A percentile compares a stretch with the other conserved stretches of the same genome.
These are phyloP conservation scores for Sceloporus tristichus DNA, from an alignment of 2,113 vertebrate genomes.

Conservation along the genomic window DNA sequence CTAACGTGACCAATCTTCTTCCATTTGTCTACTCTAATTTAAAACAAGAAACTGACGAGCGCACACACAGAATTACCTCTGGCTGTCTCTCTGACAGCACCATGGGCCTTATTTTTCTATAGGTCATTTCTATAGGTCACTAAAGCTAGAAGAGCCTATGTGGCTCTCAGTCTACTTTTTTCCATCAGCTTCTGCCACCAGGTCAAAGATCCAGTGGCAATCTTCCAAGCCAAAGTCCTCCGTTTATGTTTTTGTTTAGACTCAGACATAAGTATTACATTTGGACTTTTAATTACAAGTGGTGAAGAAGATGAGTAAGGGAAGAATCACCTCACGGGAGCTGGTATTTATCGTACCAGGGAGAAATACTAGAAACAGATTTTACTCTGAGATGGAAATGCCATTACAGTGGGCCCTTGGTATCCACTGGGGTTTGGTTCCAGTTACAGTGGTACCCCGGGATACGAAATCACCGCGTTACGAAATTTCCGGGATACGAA, in stretches of 20 bases:
- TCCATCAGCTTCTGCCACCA: too few species aligned
- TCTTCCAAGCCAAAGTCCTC: neutral
- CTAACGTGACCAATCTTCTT: too few species aligned
- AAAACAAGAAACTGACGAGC: too few species aligned
- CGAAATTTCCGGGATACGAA: too few species aligned
- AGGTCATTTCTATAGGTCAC: neutral
- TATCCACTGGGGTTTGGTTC: too few species aligned
- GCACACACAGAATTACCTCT: too few species aligned
- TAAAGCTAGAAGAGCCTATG: neutral
- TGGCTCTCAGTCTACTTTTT: neutral
- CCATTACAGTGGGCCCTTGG: neutral
- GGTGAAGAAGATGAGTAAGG: neutral
- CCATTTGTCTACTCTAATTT: too few species aligned
- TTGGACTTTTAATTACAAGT: neutral
- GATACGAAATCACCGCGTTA: too few species aligned
- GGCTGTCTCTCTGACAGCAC: neutral
- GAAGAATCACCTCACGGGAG: neutral
- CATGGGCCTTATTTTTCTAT: neutral
- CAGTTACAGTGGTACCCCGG: too few species aligned
- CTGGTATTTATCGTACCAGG: neutral
- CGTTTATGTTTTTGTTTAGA: neutral
- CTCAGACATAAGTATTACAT: neutral
- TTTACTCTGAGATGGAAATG: neutral
- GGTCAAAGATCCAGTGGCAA: neutral
- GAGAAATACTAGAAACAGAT: neutral